Conservation (phyloP, 1,140 invertebrate genomes). For the Orchestia grillus region DNA sequence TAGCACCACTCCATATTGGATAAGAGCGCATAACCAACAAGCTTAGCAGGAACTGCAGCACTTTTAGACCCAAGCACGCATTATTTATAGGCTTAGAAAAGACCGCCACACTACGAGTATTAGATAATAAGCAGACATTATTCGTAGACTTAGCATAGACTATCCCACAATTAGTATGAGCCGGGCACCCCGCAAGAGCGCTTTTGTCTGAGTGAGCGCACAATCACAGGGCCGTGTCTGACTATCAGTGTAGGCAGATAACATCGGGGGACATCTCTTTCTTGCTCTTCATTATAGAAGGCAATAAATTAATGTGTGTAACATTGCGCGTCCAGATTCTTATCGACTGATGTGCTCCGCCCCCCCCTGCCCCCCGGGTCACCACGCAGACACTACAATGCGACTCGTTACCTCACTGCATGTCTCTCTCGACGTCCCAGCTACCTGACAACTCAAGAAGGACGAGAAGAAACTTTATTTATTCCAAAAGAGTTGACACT, state of each 20-base stretch:
- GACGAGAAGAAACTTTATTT: no score
- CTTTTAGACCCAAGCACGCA: background rate
- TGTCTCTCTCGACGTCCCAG: background rate
- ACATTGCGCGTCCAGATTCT: background rate
- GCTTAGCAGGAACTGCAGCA: background rate
- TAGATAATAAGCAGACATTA: background rate
- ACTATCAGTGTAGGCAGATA: background rate
- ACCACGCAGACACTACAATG: background rate
- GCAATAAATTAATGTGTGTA: background rate
- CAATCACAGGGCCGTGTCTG: background rate
- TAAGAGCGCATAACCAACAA: background rate
- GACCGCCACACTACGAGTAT: background rate
- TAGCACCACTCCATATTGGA: background rate
- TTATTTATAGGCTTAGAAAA: background rate
- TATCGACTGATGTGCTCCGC: background rate
- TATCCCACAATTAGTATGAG: background rate
- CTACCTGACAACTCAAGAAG: background rate
- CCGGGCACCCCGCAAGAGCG: background rate
- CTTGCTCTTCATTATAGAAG: conserved; percentile 8
- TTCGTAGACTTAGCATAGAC: background rate
- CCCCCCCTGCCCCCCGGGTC: no score
- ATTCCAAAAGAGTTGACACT: no score
- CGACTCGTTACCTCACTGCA: background rate
- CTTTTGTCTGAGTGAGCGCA: background rate
- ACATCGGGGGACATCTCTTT: background rate